Percentiles rank a stretch among this genome's conserved stretches.
phyloP scores from a whole-genome alignment of 1,140 invertebrate genomes.

The Episyrphus balteatus region DNA sequence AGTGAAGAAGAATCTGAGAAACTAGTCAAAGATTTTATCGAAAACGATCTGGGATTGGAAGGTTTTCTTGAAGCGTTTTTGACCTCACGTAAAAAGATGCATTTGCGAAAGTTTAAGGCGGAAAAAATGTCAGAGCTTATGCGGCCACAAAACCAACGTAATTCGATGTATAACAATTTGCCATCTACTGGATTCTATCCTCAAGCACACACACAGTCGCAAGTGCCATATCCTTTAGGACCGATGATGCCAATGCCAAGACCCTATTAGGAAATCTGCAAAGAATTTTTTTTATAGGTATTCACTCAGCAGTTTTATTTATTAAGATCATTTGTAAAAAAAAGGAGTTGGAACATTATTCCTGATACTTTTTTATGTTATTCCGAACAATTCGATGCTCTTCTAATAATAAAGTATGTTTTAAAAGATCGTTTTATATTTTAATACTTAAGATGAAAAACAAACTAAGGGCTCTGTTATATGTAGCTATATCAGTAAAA shows the following conservation, averaged over 20 bases:
- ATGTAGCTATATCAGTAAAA: no score
- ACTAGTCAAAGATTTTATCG: conserved; percentile 62
- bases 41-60: conserved; percentile 60
- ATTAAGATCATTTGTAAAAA: no score
- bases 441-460: no score
- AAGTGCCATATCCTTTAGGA: conserved; percentile 43
- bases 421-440: no score
- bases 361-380: no score
- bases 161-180: conserved; percentile 14
- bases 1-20: conserved; percentile 80
- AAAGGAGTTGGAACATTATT: no score
- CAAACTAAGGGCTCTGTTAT: no score
- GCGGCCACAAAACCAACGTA: conserved; percentile 35
- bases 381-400: no score
- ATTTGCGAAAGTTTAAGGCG: conserved; percentile 68
- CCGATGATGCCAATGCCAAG: conserved; percentile 47
- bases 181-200: conserved; percentile 22
- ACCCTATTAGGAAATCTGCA: not conserved
- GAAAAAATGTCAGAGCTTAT: conserved; percentile 77
- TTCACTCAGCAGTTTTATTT: no score
- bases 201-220: not conserved
- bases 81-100: conserved; percentile 59
- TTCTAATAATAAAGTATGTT: no score
- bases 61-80: conserved; percentile 70
- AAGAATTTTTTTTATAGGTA: no score